These are phyloP conservation scores for Caenorhabditis becei DNA, from an alignment of 2,888 invertebrate species.

Conservation along the genomic window DNA sequence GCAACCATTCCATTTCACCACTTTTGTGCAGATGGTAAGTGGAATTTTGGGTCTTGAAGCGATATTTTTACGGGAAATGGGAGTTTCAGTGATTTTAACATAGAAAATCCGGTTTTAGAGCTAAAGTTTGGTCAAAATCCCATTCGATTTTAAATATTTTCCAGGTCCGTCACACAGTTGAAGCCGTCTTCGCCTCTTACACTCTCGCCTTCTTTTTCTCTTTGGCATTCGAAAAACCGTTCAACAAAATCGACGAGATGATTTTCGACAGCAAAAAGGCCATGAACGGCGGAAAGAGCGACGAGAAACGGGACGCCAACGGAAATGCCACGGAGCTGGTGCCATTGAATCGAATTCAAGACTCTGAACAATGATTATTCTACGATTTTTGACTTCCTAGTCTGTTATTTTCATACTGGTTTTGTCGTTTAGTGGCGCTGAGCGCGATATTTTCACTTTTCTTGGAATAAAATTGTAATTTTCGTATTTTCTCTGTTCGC, in stretches of 20 bases:
- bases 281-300: conserved; percentile 24
- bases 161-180: conserved; percentile 78
- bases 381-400: background rate
- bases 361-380: conserved; percentile 28
- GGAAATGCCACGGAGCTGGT: conserved; percentile 36
- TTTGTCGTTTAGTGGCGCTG: background rate
- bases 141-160: conserved; percentile 5
- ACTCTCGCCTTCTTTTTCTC: conserved; percentile 73
- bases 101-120: too few relatives aligned
- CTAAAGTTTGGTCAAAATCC: too few relatives aligned
- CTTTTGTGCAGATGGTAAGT: conserved; percentile 80
- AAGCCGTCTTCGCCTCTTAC: conserved; percentile 77
- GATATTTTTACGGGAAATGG: too few relatives aligned
- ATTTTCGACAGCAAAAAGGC: conserved; percentile 50
- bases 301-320: conserved; percentile 6
- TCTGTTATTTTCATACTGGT: conserved; percentile 9
- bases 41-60: conserved; percentile 8
- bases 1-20: conserved; percentile 81
- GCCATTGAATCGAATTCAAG: conserved; percentile 19
- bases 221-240: conserved; percentile 79
- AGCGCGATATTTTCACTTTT: background rate
- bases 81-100: too few relatives aligned
- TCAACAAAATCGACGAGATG: conserved; percentile 77
- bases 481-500: background rate
- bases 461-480: background rate